Evolutionary conservation across 2,888 invertebrate species (phyloP), one percentile per base, ranked within the genome.

Genomic region (Machimus atricapillus): DNA sequence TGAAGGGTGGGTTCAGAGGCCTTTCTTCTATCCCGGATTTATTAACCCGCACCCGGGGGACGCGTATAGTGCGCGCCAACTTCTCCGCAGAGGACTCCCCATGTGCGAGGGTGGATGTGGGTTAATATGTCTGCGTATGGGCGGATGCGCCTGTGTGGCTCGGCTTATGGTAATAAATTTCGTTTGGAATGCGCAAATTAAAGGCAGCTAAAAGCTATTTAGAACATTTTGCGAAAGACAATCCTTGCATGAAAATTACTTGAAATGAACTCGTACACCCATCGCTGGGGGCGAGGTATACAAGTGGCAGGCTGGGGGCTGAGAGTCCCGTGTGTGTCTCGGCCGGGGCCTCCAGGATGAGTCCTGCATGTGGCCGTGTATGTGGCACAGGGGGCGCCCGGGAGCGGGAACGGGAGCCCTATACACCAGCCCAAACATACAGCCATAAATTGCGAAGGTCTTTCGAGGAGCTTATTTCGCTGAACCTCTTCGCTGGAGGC

Each of bases 221-320:
- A 88, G 85, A 87, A 82, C 81, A 85, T 88, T 87, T 88, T 81
- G 87, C 81, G 79, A 88, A 66, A 87, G 87, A 88, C 86, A 85
- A 82, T 87, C 46, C 88, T 88, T 85, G 88, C 86, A 88, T 88
- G 88, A 88, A 88, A 87, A 88, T 87, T 88, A 40, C 81, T 87
- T 87, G 77, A 87, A 85, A 82, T 82, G 82, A 82, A 82, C 85
- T 74, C 85, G 23, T 74, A 40, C 27, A 74, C 66, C 27, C 66
- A 66, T 40, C 43, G 16, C 52, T 43, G 19, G 27, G 46, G 43
- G 40, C 23, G 43, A n/a, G 23, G 46, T 27, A 74, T 46, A 74
- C 23, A 74, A 23, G 27, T 16, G 27, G 23, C 43, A 27, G 27
- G 43, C 79, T 19, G 23, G 58, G 8, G 40, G 58, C 52, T n/a